A percentile compares a stretch with the other conserved stretches of the same genome.
phyloP scores from a whole-genome alignment of 2,888 invertebrate genomes.

The Erebia epiphron region DNA sequence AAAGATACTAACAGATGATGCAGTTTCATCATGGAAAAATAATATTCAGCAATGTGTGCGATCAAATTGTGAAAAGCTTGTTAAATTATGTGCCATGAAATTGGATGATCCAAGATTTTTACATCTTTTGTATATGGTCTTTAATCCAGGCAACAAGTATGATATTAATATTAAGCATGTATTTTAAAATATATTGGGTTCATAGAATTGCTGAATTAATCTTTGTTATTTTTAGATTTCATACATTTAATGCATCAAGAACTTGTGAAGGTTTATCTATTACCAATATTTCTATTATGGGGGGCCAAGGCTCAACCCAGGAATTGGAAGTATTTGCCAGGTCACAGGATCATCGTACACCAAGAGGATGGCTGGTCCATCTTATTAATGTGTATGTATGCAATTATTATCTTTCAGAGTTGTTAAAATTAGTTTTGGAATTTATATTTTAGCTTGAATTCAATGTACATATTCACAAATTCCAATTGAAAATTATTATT shows the following conservation, averaged over 20 bases:
- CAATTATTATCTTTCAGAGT: not conserved
- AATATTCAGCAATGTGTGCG: slow-evolving; percentile 98
- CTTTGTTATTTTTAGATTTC: slow-evolving; percentile 84
- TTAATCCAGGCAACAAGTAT: slow-evolving; percentile 97
- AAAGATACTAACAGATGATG: slow-evolving; percentile 98
- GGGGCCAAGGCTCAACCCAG: slow-evolving; percentile 75
- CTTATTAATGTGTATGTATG: slow-evolving; percentile 89
- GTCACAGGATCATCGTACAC: slow-evolving; percentile 91
- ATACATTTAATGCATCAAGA: slow-evolving; percentile 91
- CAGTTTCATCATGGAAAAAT: slow-evolving; percentile 98
- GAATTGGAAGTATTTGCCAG: slow-evolving; percentile 85
- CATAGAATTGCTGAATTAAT: not conserved
- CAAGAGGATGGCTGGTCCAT: slow-evolving; percentile 98
- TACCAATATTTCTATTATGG: slow-evolving; percentile 63
- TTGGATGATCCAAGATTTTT: slow-evolving; percentile 96
- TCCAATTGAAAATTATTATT: too few relatives aligned
- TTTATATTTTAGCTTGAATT: not conserved
- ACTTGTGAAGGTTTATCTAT: slow-evolving; percentile 85
- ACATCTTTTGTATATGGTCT: slow-evolving; percentile 95
- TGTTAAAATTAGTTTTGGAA: not conserved
- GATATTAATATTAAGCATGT: slow-evolving; percentile 45
- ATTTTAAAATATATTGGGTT: slow-evolving; percentile 7
- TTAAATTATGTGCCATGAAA: slow-evolving; percentile 96
- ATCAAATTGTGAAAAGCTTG: slow-evolving; percentile 95
- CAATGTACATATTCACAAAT: too few relatives aligned